Evolutionary conservation across 2,888 invertebrate genomes (phyloP), one percentile per base, ranked within the genome.

Genomic region (Oxycera nigricornis): DNA sequence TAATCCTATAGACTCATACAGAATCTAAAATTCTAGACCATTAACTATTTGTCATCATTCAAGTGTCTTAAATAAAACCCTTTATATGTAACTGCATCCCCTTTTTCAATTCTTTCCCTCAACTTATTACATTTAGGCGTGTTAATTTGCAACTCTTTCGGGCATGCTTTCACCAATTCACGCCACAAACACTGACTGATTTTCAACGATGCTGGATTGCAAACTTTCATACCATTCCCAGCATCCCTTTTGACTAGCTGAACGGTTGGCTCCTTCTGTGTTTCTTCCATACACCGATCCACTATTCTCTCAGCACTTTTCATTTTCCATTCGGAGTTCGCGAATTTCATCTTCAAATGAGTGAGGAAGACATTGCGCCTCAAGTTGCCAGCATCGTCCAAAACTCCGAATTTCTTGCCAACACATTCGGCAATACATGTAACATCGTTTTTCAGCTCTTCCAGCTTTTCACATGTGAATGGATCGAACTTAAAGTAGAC

Each of bases 391-490:
- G 72, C 73, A 3, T 78, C 79, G 22, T 80, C 78, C 1, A 80
- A 3, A 3, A 79, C 9, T 20, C 78, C 75, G 7, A 79, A 73
- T 30, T 77, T 78, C 55, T 78, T 79, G 3, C 77, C 77, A 17
- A 81, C 62, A 46, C 81, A 81, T 75, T 81, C 80, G 9, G 75
- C 74, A 4, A 78, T 74, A 75, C 81, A 81, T 4, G 78, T 75
- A 24, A 79, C 77, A 55, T 79, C 74, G 22, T 78, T 74, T 68
- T 80, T 81, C 4, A 80, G 52, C 22, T 75, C 72, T 50, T 76
- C 67, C 77, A 80, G 78, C 50, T 78, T 75, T 11, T 78, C 77
- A 50, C 81, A 80, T 50, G 80, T 75, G 62, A 80, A 80, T 11
- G 80, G 80, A 78, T 81, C 79, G n/a, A 78, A 78, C 41, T 73